Percentiles rank a stretch among this genome's conserved stretches.
Evolutionary conservation across 2,888 invertebrate species (phyloP).

Genomic region (Clusia tigrina): DNA sequence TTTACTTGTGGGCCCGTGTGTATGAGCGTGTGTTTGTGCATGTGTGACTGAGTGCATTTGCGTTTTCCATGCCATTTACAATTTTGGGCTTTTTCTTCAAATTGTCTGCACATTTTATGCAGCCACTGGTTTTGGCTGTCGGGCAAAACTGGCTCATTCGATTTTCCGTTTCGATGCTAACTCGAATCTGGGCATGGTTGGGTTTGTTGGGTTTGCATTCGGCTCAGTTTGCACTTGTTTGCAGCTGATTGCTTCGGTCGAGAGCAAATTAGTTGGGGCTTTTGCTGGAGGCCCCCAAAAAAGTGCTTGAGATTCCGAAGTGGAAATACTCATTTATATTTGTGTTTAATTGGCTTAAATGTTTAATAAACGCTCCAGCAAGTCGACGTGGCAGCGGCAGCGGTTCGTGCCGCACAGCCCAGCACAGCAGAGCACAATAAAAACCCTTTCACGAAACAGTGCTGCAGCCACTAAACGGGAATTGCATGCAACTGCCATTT

Average conservation of each 20-base stretch:
- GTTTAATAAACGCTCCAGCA: constrained; percentile 1
- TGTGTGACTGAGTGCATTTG: constrained; percentile 7
- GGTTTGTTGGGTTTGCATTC: background rate
- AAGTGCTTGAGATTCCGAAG: background rate
- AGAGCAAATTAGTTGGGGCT: constrained; percentile 9
- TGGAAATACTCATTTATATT: background rate
- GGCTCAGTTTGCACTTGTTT: constrained; percentile 2
- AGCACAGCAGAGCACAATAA: too few relatives aligned
- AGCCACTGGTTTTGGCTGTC: background rate
- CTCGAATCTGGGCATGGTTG: too few relatives aligned
- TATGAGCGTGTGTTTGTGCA: constrained; percentile 1
- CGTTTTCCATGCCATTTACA: constrained; percentile 3
- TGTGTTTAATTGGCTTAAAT: constrained; percentile 1
- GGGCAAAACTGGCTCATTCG: background rate
- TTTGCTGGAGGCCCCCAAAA: background rate
- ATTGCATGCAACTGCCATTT: background rate
- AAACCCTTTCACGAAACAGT: too few relatives aligned
- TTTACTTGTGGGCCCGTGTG: constrained; percentile 7
- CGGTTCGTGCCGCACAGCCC: too few relatives aligned
- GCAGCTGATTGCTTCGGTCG: background rate
- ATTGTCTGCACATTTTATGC: background rate
- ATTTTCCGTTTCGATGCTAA: background rate
- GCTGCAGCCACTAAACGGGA: too few relatives aligned
- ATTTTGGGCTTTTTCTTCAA: background rate
- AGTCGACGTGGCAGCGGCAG: too few relatives aligned